Base-by-base conservation (phyloP, 2,888 invertebrate species). In the Nymphalis polychloros region DNA sequence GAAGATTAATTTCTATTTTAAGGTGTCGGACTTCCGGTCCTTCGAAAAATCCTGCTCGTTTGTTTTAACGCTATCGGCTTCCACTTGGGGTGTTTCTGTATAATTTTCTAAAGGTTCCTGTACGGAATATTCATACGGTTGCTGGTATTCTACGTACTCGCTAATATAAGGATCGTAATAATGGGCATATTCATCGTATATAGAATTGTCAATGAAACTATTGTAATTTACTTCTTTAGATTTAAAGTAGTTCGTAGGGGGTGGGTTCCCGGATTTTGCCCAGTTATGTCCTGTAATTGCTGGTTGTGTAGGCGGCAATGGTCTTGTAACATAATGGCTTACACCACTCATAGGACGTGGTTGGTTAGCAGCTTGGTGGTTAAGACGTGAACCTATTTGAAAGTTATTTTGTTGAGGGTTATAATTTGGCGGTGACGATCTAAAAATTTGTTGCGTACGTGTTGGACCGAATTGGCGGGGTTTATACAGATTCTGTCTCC, bases 181-280 rank as follows among this genome's bases (percentile, higher is more conserved):
- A 35, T 35, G 6, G 31, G 31, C 31, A 35, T 35, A 35, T 35
- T 35, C 31, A 35, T 35, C 31, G 31, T 35, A 35, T 35, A 35
- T 35, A 35, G 31, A 35, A 35, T 35, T 35, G 31, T 4, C 60
- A 35, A 27, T 19, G 59, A 59, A 71, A 20, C 75, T 60, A 55
- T 73, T 75, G 27, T 73, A 67, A 67, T 78, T 75, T 20, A 75
- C 49, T 55, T 76, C 75, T 0, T 71, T 59, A 16, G 71, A 68
- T 68, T 77, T 75, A 68, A 77, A 76, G 67, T 78, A 76, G 41
- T 77, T 75, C 20, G 59, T 66, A 0, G 73, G 76, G 0, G 75
- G 74, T 27, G 77, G 75, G 62, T 77, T 76, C 0, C 75, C 75
- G 2, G 47, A 67, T 57, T 59, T 73, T 19, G 41, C n/a, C 76